These are phyloP conservation scores for Luidia sarsii DNA, from an alignment of 53 echinoderm and acorn worm genomes.

Conservation along the genomic window DNA sequence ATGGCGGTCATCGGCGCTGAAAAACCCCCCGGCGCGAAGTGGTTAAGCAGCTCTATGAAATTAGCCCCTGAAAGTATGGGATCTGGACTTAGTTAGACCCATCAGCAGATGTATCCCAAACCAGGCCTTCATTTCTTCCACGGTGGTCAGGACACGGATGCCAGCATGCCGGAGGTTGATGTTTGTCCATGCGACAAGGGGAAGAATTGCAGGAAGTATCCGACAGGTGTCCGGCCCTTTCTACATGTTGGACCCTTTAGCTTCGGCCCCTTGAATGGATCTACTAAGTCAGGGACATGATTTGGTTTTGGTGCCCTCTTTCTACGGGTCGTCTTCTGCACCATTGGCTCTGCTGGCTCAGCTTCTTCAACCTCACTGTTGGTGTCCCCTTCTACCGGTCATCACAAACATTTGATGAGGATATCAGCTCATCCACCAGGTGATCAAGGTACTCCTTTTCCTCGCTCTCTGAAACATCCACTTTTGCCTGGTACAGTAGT, in stretches of 20 bases:
- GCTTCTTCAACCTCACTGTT: no score
- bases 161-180: conserved; percentile 15
- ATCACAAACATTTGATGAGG: no score
- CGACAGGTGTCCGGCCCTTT: not conserved
- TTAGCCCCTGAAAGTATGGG: no score
- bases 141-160: not conserved
- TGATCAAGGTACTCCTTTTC: conserved; percentile 34
- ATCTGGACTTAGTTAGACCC: conserved; percentile 8
- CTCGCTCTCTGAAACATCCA: conserved; percentile 20
- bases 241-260: conserved; percentile 10
- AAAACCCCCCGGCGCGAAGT: no score
- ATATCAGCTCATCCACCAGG: no score
- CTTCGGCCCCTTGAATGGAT: not conserved
- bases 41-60: no score
- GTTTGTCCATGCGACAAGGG: conserved; percentile 27
- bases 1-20: no score
- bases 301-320: conserved; percentile 12
- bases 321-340: no score
- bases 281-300: not conserved
- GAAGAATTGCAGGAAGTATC: conserved; percentile 43
- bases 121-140: conserved; percentile 21
- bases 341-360: no score
- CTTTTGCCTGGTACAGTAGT: conserved; percentile 9
- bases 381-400: no score
- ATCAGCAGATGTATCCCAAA: conserved; percentile 29